Evolutionary conservation across 2,888 invertebrate species (phyloP).

Genomic region (Syrphus vitripennis): DNA sequence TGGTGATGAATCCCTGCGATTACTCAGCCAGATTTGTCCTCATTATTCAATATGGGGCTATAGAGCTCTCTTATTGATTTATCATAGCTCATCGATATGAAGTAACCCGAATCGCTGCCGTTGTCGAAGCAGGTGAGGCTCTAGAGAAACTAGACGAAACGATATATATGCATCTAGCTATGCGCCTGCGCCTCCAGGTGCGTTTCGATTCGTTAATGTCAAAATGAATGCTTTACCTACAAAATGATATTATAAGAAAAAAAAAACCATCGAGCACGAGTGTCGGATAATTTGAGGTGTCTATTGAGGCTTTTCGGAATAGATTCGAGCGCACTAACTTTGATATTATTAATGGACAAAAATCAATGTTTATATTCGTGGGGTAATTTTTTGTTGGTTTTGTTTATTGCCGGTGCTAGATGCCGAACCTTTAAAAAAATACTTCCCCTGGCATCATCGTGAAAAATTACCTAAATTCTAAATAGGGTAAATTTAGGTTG

Average conservation of each 20-base stretch:
- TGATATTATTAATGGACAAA: constrained; percentile 57
- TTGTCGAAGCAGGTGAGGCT: constrained; percentile 13
- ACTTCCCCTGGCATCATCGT: constrained; percentile 10
- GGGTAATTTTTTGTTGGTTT: not conserved
- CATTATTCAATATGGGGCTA: constrained; percentile 64
- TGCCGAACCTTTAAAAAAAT: constrained; percentile 61
- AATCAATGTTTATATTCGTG: constrained; percentile 64
- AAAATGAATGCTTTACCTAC: constrained; percentile 35
- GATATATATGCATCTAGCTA: not conserved
- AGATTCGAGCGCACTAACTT: constrained; percentile 32
- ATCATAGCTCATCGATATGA: constrained; percentile 53
- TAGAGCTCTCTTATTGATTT: constrained; percentile 63
- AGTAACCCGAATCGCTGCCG: constrained; percentile 17
- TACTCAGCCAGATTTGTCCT: constrained; percentile 70
- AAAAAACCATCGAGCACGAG: constrained; percentile 11
- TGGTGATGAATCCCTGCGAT: constrained; percentile 71
- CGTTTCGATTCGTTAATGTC: constrained; percentile 67
- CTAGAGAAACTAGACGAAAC: not conserved
- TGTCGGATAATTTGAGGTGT: constrained; percentile 55
- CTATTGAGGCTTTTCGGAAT: constrained; percentile 44
- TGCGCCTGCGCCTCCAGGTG: constrained; percentile 48
- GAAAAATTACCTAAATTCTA: not conserved
- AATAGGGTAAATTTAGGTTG: not conserved
- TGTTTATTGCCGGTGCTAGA: not conserved
- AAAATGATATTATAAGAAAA: not conserved